These are phyloP conservation scores for Panagrolaimus sp. DNA, from an alignment of 1,140 invertebrate genomes.

Conservation along the genomic window DNA sequence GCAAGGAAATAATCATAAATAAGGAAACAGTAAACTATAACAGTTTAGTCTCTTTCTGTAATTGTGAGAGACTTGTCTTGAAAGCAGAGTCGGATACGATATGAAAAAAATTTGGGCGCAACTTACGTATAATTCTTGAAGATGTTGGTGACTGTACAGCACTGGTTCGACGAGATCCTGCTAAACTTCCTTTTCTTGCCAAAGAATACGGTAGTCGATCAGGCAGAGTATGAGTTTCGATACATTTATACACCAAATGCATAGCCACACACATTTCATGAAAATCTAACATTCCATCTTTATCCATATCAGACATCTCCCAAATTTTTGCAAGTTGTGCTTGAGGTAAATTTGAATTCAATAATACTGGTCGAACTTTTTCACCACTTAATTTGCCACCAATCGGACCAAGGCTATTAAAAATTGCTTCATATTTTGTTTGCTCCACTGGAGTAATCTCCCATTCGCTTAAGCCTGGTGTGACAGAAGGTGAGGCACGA, in stretches of 20 bases:
- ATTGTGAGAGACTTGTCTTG: neutral
- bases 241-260: slow-evolving; percentile 76
- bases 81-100: too few relatives aligned
- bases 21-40: neutral
- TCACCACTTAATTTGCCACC: slow-evolving; percentile 82
- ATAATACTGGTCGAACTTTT: slow-evolving; percentile 68
- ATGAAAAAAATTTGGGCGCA: slow-evolving; percentile 13
- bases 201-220: slow-evolving; percentile 67
- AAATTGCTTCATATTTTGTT: slow-evolving; percentile 80
- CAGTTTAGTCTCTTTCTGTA: neutral
- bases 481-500: neutral
- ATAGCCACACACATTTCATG: slow-evolving; percentile 98
- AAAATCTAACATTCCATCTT: slow-evolving; percentile 83
- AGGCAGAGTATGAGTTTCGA: slow-evolving; percentile 68
- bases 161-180: slow-evolving; percentile 14
- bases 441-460: slow-evolving; percentile 37
- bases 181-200: slow-evolving; percentile 17
- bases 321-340: slow-evolving; percentile 86
- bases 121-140: slow-evolving; percentile 6
- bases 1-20: slow-evolving; percentile 16
- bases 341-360: slow-evolving; percentile 75
- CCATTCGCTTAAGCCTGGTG: slow-evolving; percentile 24
- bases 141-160: slow-evolving; percentile 5
- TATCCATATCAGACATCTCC: slow-evolving; percentile 91
- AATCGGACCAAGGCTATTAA: slow-evolving; percentile 77